Base-by-base conservation (phyloP, 1,140 invertebrate genomes). In the Aphelenchoides avenae region DNA sequence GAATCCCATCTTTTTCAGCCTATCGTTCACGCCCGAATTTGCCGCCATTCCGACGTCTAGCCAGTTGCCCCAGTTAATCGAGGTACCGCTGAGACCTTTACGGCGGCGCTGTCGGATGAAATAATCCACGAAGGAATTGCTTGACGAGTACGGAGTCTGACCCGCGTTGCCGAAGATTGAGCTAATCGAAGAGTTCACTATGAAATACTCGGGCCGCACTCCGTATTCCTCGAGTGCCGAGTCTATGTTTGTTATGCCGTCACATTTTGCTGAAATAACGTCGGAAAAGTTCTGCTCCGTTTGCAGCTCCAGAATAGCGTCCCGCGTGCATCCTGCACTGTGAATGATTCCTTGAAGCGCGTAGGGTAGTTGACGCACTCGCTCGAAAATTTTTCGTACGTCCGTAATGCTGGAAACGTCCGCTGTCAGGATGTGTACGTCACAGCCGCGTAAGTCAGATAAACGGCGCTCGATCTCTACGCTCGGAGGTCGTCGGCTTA, bases 1-100 rank as follows among this genome's bases (percentile, higher is more conserved):
- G 29, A 59, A 64, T n/a, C 57, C 57, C 20, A 33, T 30, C 1
- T 18, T 15, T 1, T 54, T 42, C 24, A 59, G 30, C 9, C 30
- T 15, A 22, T n/a, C 41, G 15, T 20, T 52, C 13, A 64, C 26
- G n/a, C 20, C 26, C 20, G 11, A 13, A 5, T 26, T 57, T 7
- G 61, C 61, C 5, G 63, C 59, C 40, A 64, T 43, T 36, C 61
- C 61, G 9, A 46, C 34, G 26, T 64, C 62, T 5, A 48, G 11
- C 61, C 61, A 64, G 59, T 66, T 64, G 3, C 62, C 61, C 61
- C 61, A 61, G 39, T 46, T 46, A 20, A 46, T 46, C 11, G 43
- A n/a, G 26, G 15, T 46, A 5, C 43, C 43, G 13, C 26, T 40
- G 55, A 57, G 24, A 6, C 50, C 3, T 13, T 26, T 11, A 30